phyloP scores from a whole-genome alignment of 2,888 invertebrate species.

The Cryptosula pallasiana region DNA sequence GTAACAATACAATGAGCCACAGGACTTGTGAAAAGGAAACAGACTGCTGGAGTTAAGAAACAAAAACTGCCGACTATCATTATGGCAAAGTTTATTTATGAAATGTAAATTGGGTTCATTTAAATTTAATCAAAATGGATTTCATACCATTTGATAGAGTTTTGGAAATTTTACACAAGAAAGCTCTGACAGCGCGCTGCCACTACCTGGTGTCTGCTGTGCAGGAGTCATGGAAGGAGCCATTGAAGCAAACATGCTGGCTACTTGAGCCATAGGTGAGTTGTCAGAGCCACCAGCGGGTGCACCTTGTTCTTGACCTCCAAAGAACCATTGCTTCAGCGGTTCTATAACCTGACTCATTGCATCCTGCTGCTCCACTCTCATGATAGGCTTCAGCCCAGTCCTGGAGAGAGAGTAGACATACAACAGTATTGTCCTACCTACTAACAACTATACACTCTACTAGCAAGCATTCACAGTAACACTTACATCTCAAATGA shows the following conservation, averaged over 20 bases:
- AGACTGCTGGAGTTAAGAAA: too few relatives aligned
- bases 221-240: not conserved
- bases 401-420: not conserved
- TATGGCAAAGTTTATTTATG: too few relatives aligned
- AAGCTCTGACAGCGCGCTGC: too few relatives aligned
- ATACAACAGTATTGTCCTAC: not conserved
- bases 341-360: not conserved
- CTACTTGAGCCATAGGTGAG: slow-evolving; percentile 9
- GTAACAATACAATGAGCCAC: too few relatives aligned
- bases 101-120: too few relatives aligned
- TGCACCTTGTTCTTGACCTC: not conserved
- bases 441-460: not conserved
- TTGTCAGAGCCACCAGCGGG: not conserved
- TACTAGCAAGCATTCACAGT: not conserved
- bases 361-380: slow-evolving; percentile 17
- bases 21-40: too few relatives aligned
- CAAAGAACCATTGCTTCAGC: slow-evolving; percentile 16
- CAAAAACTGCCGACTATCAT: too few relatives aligned
- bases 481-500: slow-evolving; percentile 6
- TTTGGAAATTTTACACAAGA: too few relatives aligned
- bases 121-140: too few relatives aligned
- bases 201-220: too few relatives aligned
- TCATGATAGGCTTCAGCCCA: not conserved
- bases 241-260: not conserved
- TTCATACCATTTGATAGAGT: too few relatives aligned